A percentile compares a stretch with the other conserved stretches of the same genome.
These are phyloP conservation scores for Isaurus tuberculatus DNA, from an alignment of 92 coral and sea anemone genomes.

Conservation along the genomic window DNA sequence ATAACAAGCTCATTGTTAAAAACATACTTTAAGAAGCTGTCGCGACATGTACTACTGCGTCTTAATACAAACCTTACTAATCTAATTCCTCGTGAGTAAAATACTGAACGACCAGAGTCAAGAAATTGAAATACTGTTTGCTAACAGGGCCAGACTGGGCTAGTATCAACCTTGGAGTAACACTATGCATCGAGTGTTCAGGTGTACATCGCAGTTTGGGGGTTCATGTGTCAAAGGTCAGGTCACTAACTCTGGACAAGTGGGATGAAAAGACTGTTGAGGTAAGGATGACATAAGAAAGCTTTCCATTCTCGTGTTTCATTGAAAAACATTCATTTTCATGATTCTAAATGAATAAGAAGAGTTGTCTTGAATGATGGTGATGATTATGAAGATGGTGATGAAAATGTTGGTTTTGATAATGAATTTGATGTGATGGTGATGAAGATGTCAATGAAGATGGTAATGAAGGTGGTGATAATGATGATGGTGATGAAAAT, in stretches of 20 bases:
- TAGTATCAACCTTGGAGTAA: constrained; percentile 92
- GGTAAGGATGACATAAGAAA: constrained; percentile 51
- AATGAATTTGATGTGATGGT: not conserved
- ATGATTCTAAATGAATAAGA: no score
- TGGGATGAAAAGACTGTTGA: constrained; percentile 96
- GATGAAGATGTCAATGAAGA: not conserved
- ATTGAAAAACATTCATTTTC: not conserved
- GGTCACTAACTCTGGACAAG: constrained; percentile 92
- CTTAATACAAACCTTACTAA: no score
- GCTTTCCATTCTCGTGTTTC: not conserved
- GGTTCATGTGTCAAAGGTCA: constrained; percentile 96
- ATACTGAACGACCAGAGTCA: not conserved
- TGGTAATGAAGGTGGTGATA: not conserved
- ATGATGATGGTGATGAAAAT: not conserved
- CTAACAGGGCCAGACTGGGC: constrained; percentile 98
- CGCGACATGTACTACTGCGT: not conserved
- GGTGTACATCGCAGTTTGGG: constrained; percentile 98
- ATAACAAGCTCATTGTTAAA: not conserved
- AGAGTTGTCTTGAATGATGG: not conserved
- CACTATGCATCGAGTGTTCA: constrained; percentile 96
- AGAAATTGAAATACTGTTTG: not conserved
- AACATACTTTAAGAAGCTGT: not conserved
- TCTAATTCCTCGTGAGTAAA: not conserved
- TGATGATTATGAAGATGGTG: not conserved
- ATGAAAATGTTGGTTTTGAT: not conserved